phyloP scores from a whole-genome alignment of 1,140 invertebrate genomes.

The Drosophila sp. region DNA sequence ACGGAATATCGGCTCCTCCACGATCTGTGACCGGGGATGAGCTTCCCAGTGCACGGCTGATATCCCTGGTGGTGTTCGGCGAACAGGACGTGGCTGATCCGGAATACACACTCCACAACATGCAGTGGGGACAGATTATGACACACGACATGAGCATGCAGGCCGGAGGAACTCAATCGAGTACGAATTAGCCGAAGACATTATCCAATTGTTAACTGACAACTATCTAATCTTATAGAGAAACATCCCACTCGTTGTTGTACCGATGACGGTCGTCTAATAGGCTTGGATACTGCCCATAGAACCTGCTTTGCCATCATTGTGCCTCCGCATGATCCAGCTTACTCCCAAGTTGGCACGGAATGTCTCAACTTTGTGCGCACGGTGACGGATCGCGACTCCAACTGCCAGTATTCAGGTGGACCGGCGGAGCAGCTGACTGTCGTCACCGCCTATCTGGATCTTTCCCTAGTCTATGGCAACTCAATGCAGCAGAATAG shows the following conservation, averaged over 20 bases:
- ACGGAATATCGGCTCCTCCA: constrained; percentile 89
- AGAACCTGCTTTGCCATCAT: constrained; percentile 93
- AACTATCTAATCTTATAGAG: constrained; percentile 77
- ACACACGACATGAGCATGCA: constrained; percentile 94
- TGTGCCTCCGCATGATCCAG: constrained; percentile 92
- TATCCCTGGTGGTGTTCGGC: constrained; percentile 89
- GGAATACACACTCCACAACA: constrained; percentile 90
- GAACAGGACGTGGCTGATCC: constrained; percentile 89
- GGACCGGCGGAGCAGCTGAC: constrained; percentile 93
- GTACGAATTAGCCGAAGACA: constrained; percentile 85
- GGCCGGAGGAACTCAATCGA: constrained; percentile 89
- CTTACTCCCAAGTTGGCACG: constrained; percentile 89
- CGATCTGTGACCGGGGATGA: constrained; percentile 86
- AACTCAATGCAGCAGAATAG: constrained; percentile 88
- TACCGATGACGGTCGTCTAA: constrained; percentile 87
- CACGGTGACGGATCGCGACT: constrained; percentile 89
- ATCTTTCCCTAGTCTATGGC: constrained; percentile 94
- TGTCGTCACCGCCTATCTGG: constrained; percentile 93
- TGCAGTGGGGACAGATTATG: constrained; percentile 95
- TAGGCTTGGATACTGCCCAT: constrained; percentile 84
- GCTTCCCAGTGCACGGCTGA: constrained; percentile 89
- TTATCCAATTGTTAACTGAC: constrained; percentile 5
- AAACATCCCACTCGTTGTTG: constrained; percentile 89
- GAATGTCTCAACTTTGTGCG: constrained; percentile 94
- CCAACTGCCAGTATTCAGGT: constrained; percentile 87